Evolutionary conservation across 2,888 invertebrate species (phyloP).

Genomic region (Agrotis puta): DNA sequence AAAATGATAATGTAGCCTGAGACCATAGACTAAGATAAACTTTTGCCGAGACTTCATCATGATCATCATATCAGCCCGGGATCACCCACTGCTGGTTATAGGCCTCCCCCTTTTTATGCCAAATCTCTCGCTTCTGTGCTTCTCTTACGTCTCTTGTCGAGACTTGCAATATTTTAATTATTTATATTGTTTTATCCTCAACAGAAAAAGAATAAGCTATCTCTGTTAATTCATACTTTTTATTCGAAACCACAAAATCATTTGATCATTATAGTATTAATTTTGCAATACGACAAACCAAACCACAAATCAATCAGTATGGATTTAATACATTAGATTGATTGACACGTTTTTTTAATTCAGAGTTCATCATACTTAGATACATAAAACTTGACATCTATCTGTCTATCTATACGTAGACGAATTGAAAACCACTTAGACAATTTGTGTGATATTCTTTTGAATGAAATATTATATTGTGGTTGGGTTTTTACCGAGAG

Average conservation of each 20-base stretch:
- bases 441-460: neutral
- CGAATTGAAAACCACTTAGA: neutral
- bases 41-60: neutral
- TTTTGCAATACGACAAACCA: too few species aligned
- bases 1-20: too few species aligned
- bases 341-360: constrained; percentile 5
- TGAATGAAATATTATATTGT: neutral
- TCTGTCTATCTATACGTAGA: neutral
- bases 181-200: neutral
- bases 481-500: neutral
- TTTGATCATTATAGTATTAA: neutral
- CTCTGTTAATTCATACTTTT: neutral
- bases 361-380: neutral
- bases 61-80: too few species aligned
- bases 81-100: too few species aligned
- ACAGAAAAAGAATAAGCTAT: neutral
- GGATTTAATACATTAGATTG: neutral
- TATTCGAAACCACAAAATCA: neutral
- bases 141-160: too few species aligned
- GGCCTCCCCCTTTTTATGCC: too few species aligned
- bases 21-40: neutral
- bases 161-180: neutral
- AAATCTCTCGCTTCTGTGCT: too few species aligned
- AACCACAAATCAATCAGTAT: constrained; percentile 12
- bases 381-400: neutral